These are phyloP conservation scores for Heterodera schachtii DNA, from an alignment of 1,140 invertebrate species.

Conservation along the genomic window DNA sequence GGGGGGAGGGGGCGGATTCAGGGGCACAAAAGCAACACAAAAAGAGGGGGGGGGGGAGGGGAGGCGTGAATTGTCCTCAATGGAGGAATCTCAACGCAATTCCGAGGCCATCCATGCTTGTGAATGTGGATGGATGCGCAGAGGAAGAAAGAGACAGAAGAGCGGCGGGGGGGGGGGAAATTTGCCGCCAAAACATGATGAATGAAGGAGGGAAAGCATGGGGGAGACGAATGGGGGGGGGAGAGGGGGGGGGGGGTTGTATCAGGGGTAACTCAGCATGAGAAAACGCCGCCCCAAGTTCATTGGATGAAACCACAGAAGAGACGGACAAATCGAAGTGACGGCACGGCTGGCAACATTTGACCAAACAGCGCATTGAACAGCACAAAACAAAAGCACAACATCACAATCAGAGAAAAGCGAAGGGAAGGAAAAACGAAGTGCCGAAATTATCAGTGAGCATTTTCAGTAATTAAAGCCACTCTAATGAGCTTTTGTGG, in stretches of 20 bases:
- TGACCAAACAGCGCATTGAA: too few relatives aligned
- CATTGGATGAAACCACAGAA: background rate
- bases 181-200: slow-evolving; percentile 4
- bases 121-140: too few relatives aligned
- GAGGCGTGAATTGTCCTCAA: background rate
- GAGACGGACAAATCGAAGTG: background rate
- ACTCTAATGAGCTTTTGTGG: too few relatives aligned
- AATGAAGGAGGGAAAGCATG: background rate
- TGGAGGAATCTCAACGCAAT: background rate
- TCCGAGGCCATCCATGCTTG: background rate
- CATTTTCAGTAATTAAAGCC: too few relatives aligned
- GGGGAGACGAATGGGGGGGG: background rate
- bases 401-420: too few relatives aligned
- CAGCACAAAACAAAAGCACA: too few relatives aligned
- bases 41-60: background rate
- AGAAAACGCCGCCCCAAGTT: background rate
- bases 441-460: too few relatives aligned
- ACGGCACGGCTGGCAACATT: background rate
- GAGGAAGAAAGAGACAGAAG: background rate
- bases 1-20: background rate
- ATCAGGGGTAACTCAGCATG: background rate
- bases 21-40: background rate
- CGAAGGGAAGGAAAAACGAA: too few relatives aligned
- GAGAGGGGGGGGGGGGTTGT: background rate
- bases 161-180: background rate